phyloP scores from a whole-genome alignment of 1,140 invertebrate genomes.

The Heliconius melpomene region DNA sequence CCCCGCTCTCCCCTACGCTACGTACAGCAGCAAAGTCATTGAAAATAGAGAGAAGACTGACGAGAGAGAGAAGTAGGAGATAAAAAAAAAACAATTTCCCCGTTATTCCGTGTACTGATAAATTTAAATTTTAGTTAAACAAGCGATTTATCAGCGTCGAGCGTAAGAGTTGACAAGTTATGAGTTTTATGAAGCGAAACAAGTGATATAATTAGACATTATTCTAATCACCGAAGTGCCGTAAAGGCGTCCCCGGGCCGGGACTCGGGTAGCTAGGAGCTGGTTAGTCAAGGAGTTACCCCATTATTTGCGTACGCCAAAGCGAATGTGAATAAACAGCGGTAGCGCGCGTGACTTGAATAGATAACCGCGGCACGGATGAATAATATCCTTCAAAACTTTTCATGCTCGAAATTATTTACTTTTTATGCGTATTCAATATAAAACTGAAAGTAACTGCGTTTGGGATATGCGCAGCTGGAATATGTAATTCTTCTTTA shows the following conservation, averaged over 20 bases:
- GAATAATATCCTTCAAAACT: conserved; percentile 49
- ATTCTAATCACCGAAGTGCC: conserved; percentile 31
- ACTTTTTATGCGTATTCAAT: conserved; percentile 25
- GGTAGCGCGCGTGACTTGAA: conserved; percentile 64
- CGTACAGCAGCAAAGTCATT: no score
- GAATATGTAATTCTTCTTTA: conserved; percentile 24
- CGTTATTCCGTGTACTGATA: not conserved
- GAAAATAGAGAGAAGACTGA: not conserved
- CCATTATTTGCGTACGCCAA: conserved; percentile 66
- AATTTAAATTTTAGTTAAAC: not conserved
- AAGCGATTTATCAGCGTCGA: conserved; percentile 1
- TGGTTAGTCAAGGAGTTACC: conserved; percentile 50
- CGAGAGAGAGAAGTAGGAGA: not conserved
- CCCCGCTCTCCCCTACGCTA: no score
- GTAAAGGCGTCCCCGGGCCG: conserved; percentile 26
- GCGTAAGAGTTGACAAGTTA: conserved; percentile 21
- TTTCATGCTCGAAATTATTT: conserved; percentile 48
- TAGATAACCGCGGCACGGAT: conserved; percentile 54
- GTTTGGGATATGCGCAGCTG: not conserved
- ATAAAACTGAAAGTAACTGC: conserved; percentile 22
- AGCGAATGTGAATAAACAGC: conserved; percentile 69
- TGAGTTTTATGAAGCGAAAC: conserved; percentile 29
- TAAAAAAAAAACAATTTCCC: not conserved
- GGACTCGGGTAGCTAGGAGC: conserved; percentile 28
- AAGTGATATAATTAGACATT: conserved; percentile 34